Conservation (phyloP, 2,888 invertebrate genomes). For the Cheilosia vernalis region DNA sequence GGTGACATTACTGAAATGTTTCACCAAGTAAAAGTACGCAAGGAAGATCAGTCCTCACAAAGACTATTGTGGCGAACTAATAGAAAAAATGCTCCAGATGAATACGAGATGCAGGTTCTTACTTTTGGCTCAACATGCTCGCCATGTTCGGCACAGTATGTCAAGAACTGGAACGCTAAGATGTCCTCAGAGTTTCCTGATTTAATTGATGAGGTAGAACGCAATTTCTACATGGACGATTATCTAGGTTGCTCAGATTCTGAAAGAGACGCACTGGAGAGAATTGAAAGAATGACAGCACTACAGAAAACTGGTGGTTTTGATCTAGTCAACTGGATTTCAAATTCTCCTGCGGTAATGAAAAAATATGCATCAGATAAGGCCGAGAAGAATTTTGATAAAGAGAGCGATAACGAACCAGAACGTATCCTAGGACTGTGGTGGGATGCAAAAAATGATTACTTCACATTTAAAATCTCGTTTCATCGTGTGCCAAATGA, state of each 20-base stretch:
- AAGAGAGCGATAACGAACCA: background rate
- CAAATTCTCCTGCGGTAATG: conserved; percentile 6
- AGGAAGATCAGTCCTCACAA: background rate
- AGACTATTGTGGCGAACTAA: conserved; percentile 1
- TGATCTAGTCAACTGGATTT: background rate
- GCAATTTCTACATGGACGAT: conserved; percentile 9
- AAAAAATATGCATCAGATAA: background rate
- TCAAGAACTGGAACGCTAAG: background rate
- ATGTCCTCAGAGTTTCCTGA: background rate
- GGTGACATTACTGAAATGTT: conserved; percentile 5
- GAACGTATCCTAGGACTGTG: background rate
- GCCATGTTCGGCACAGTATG: background rate
- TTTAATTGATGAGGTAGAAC: background rate
- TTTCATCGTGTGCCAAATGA: background rate
- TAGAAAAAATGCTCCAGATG: background rate
- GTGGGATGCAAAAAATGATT: background rate
- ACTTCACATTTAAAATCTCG: conserved; percentile 1
- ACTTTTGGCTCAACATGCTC: background rate
- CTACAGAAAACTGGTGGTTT: conserved; percentile 2
- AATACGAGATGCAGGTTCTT: background rate
- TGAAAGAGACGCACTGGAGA: background rate
- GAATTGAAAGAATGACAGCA: background rate
- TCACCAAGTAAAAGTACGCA: background rate
- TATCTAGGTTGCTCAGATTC: background rate
- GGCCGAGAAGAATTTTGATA: background rate